Base-by-base conservation (phyloP, 2,888 invertebrate species). In the Eulithis prunata region DNA sequence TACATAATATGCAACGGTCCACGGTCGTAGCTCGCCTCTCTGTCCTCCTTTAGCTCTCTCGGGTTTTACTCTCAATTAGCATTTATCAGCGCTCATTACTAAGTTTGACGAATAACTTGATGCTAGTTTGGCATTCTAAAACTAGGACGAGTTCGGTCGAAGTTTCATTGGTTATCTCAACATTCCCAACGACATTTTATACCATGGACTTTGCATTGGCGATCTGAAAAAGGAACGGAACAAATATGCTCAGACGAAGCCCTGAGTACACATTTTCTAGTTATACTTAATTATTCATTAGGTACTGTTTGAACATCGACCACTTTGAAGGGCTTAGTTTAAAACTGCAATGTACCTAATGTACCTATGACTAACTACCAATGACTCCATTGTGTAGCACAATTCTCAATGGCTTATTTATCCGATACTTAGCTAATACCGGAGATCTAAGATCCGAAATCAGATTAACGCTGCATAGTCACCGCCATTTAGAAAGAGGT, bases 1-100 rank as follows among this genome's bases (percentile, higher is more conserved):
- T 81, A 80, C 77, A 79, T 79, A 32, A 3, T 32, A 81, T 81
- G 79, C 80, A 82, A 74, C 78, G 70, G 72, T 71, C 72, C 62
- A 68, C 57, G 53, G 55, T 68, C 56, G 52, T 47, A 55, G 38
- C 63, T 63, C 54, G 47, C 59, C 53, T 69, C 67, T 71, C 69
- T 70, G 71, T 69, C 70, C 69, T 68, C 67, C 59, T 55, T 66
- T 60, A 57, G 38, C 38, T 63, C 65, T 69, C 69, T 73, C 59
- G 57, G 58, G 67, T n/a, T 52, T 51, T 59, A 60, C 66, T 71
- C 71, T 69, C 65, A 70, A 69, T 74, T 71, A 63, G 63, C 64
- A 64, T 71, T 71, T 56, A 67, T 59, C 70, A 71, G 62, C 71
- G 73, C 70, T 74, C 69, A 73, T 75, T 72, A 72, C 54, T 65